Conservation (phyloP, 1,140 invertebrate species). For the Cecropterus lyciades region DNA sequence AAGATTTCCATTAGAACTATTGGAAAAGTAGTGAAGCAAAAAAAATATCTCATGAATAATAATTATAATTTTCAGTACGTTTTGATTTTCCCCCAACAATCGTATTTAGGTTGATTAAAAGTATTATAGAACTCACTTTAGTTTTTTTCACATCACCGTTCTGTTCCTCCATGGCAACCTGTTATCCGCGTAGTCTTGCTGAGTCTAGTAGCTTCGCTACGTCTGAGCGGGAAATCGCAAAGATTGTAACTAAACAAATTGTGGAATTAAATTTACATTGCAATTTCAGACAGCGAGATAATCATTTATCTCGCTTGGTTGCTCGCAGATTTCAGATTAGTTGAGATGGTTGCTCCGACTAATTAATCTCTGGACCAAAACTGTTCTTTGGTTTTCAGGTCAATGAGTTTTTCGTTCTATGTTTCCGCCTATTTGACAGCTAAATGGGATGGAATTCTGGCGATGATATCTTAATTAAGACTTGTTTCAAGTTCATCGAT, state of each 20-base stretch:
- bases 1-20: no score
- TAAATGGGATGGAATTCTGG: slow-evolving; percentile 33
- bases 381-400: slow-evolving; percentile 64
- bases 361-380: slow-evolving; percentile 74
- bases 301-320: slow-evolving; percentile 74
- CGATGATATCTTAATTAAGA: slow-evolving; percentile 18
- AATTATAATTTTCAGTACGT: no score
- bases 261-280: slow-evolving; percentile 64
- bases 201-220: slow-evolving; percentile 39
- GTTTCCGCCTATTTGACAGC: slow-evolving; percentile 38
- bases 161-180: slow-evolving; percentile 42
- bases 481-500: slow-evolving; percentile 10
- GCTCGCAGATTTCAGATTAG: slow-evolving; percentile 75
- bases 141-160: slow-evolving; percentile 38
- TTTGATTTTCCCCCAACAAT: no score
- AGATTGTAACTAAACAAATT: slow-evolving; percentile 63
- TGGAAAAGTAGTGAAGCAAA: no score
- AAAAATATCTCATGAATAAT: no score
- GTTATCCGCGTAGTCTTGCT: slow-evolving; percentile 20
- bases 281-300: slow-evolving; percentile 63
- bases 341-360: slow-evolving; percentile 63
- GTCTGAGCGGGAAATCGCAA: slow-evolving; percentile 57
- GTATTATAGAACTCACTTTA: slow-evolving; percentile 43
- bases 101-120: no score
- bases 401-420: slow-evolving; percentile 41